Evolutionary conservation across 2,113 vertebrate genomes (phyloP), one percentile per base, ranked within the genome.

Genomic region (Falcunculus frontatus): DNA sequence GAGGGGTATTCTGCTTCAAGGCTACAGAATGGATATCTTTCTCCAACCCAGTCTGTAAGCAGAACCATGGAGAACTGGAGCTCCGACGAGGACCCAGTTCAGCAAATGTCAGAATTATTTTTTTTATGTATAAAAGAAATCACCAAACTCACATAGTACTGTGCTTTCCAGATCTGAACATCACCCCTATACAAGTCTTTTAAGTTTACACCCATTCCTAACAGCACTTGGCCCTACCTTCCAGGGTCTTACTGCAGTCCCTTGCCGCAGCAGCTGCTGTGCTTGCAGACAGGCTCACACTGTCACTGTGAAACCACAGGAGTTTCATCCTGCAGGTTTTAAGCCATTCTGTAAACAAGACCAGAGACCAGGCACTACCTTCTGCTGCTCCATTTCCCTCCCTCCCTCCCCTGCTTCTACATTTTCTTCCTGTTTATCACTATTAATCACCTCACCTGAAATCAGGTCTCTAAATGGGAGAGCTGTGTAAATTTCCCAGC

Each of bases 401-500:
- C 33, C 16, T 3, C 7, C 7, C 2, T 8, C 16, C 11, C 6
- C 10, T 13, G 10, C 7, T 39, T 37, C 13, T 11, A 16, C 5
- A 2, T 20, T 65, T 47, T 19, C 37, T 69, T 44, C 21, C 46
- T 41, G 8, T 44, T 44, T 77, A 50, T 70, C 33, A 27, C 39
- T 78, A 16, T 42, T 68, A 67, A 92, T 92, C 63, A 62, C 21
- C 50, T 53, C 72, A 83, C 76, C 55, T 90, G 90, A 90, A 92
- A 88, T 65, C 63, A 90, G 79, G 76, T 74, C 20, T 46, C 37
- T 62, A 42, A 39, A 74, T 42, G 46, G 7, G 26, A 90, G 29
- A 85, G 46, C 79, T 94, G 72, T 83, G 68, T 70, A 77, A 90
- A 95, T 88, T 92, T 93, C 56, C 55, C 52, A 80, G 39, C 23